These are phyloP conservation scores for Ellobium chinense DNA, from an alignment of 2,888 invertebrate species.

Conservation along the genomic window DNA sequence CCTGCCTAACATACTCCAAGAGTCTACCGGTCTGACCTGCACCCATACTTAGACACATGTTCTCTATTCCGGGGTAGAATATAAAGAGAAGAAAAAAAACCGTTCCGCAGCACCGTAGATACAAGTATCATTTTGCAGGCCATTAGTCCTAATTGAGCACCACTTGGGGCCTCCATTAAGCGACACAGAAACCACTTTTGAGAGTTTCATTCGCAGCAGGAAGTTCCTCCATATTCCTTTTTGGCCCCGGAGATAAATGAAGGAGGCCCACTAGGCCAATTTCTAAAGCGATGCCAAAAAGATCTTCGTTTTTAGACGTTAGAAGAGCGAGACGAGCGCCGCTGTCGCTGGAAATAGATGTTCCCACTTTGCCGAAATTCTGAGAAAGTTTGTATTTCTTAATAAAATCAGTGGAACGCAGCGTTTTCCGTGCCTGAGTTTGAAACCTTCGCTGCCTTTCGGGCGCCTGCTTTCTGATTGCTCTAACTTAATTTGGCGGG, in stretches of 20 bases:
- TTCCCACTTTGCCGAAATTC: background rate
- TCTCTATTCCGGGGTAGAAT: background rate
- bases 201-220: background rate
- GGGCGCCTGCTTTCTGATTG: background rate
- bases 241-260: background rate
- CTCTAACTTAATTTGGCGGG: background rate
- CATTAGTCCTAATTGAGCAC: background rate
- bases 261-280: background rate
- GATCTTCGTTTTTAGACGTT: too few relatives aligned
- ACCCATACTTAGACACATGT: too few relatives aligned
- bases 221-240: background rate
- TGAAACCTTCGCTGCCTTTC: too few relatives aligned
- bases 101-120: too few relatives aligned
- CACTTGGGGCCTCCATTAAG: conserved; percentile 9
- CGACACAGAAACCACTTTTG: background rate
- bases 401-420: too few relatives aligned
- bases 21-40: too few relatives aligned
- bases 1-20: too few relatives aligned
- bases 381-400: background rate
- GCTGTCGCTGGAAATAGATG: background rate
- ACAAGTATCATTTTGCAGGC: background rate
- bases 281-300: too few relatives aligned
- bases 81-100: background rate
- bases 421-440: too few relatives aligned
- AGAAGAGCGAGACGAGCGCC: too few relatives aligned